Base-by-base conservation (phyloP, 2,113 vertebrate species). In the Clarias gariepinus region DNA sequence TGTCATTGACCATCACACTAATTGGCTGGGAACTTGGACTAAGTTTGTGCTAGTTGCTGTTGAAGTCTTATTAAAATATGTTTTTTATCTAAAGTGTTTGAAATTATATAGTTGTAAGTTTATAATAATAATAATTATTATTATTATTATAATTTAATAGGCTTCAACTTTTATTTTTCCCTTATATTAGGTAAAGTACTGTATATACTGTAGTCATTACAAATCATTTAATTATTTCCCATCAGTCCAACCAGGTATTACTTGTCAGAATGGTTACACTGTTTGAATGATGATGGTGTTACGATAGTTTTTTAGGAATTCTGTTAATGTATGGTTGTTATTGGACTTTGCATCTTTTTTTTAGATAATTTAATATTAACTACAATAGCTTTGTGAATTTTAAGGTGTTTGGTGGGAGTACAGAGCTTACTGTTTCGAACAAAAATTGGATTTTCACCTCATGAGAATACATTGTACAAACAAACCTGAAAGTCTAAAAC, bases 1-100 rank as follows among this genome's bases (percentile, higher is more conserved):
- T 61, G 47, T 82, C 85, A 82, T 21, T 82, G 80, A 58, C 85
- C 30, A 80, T 68, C 47, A 80, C 21, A 21, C 68, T 87, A 64
- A 82, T 87, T 87, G 80, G 60, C 52, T 7, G 47, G 19, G 10
- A 63, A 23, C 61, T 23, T 80, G 61, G 36, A 21, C 19, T 11
- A 30, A n/a, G 25, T 61, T 47, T 28, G 15, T 83, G 53, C 66
- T 83, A 58, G 64, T 23, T 60, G 53, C 18, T 25, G 21, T 57
- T 83, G 47, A 36, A 71, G 16, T 71, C n/a, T 57, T 57, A 15
- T 58, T n/a, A n/a, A n/a, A n/a, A n/a, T n/a, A n/a, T n/a, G 2
- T n/a, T 76, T n/a, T 76, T 11, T 77, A 77, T 74, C 28, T 10
- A 69, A 69, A 18, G 1, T 69, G 41, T 12, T 47, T 13, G 71